These are phyloP conservation scores for Sebastes umbrosus DNA, from an alignment of 2,797 vertebrate genomes.

Conservation along the genomic window DNA sequence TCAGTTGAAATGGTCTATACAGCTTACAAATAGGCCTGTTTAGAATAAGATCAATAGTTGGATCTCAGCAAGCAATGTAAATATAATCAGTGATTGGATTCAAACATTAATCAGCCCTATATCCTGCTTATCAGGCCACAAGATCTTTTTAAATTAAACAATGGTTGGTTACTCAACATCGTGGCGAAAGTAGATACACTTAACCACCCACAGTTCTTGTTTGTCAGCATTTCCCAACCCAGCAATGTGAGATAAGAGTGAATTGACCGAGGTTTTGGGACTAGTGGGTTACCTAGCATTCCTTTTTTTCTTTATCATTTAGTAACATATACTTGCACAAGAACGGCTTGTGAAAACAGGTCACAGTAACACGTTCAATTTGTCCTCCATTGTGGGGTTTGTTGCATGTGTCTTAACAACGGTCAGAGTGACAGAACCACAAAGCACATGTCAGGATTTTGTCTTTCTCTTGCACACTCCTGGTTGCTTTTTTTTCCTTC, in stretches of 20 bases:
- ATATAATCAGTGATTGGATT: constrained; percentile 4
- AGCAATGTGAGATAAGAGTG: constrained; percentile 25
- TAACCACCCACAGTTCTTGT: not conserved
- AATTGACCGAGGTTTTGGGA: constrained; percentile 6
- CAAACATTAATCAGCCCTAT: not conserved
- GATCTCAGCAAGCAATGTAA: not conserved
- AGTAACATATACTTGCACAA: constrained; percentile 12
- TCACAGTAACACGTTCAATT: not conserved
- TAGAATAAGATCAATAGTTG: not conserved
- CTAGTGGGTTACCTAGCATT: constrained; percentile 1
- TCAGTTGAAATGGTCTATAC: not conserved
- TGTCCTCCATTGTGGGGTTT: not conserved
- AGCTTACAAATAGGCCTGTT: not conserved
- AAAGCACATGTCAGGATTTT: not conserved
- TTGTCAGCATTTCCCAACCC: constrained; percentile 35
- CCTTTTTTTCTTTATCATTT: not conserved
- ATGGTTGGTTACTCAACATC: constrained; percentile 4
- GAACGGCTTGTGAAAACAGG: not conserved
- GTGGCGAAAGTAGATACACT: not conserved
- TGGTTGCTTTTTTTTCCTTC: not conserved
- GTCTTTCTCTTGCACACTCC: not conserved
- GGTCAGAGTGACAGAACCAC: not conserved
- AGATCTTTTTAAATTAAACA: constrained; percentile 40
- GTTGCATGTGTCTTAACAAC: not conserved
- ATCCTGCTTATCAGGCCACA: not conserved